Base-by-base conservation (phyloP, 1,140 invertebrate species). In the Mercenaria mercenaria region DNA sequence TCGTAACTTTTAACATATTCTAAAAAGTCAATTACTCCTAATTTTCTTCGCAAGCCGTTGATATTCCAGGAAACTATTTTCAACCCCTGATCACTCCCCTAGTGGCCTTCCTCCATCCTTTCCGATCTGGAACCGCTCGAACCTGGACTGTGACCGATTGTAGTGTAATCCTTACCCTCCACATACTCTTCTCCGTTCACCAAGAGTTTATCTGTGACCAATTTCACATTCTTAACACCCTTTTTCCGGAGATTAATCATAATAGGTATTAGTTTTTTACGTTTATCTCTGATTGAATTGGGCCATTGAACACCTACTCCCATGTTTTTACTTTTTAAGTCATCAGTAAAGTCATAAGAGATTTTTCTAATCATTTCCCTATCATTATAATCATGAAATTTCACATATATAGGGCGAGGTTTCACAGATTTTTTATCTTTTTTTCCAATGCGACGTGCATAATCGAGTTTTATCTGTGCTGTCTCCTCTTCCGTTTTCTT, bases 31-130 rank as follows among this genome's bases (percentile, higher is more conserved):
- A n/a, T n/a, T 39, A 34, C 79, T 20, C 4, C 10, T 11, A 82
- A 26, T 61, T 82, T 82, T 34, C 59, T 20, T 61, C 20, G 26
- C 3, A 82, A 43, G 20, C 79, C 47, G 39, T 82, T 59, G 11
- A 61, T 52, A 61, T 82, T 82, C 79, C 79, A 82, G 15, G 18
- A 69, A 4, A 69, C 64, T 34, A 69, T 37, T 37, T 69, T 69
- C 15, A 69, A 37, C 34, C 26, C 20, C 10, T 69, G 13, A 69
- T 69, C 4, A 69, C 64, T 3, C 20, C 32, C 64, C 64, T 59
- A 59, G n/a, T n/a, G n/a, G n/a, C n/a, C n/a, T n/a, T n/a, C n/a
- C n/a, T n/a, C n/a, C n/a, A n/a, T n/a, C n/a, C n/a, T n/a, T n/a
- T n/a, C n/a, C n/a, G n/a, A n/a, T n/a, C n/a, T n/a, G n/a, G n/a